Base-by-base conservation (phyloP, 1,140 invertebrate species). In the Atopsyche davidsoni region DNA sequence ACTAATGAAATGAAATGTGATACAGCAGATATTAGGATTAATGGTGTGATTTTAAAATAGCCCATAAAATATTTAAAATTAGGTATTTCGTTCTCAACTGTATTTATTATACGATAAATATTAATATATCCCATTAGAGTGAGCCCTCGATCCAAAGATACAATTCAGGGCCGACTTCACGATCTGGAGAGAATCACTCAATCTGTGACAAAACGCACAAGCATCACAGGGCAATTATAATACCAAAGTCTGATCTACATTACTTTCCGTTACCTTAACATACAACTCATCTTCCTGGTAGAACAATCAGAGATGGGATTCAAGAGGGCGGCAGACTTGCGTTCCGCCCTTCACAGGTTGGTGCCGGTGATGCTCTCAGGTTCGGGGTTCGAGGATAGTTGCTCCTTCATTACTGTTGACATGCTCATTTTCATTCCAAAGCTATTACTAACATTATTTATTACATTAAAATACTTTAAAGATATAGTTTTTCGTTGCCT, bases 401-500 rank as follows among this genome's bases (percentile, higher is more conserved):
- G 34, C 4, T 41, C 16, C 39, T 23, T 46, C 50, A 38, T 16
- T 10, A 13, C 35, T 46, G 45, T 46, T 35, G 43, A 39, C 41
- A 47, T 35, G 56, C 56, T 58, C 56, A 58, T 58, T 54, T 53
- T 54, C 51, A 58, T 58, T 58, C 56, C 56, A 58, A 58, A 58
- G 56, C 55, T 57, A 36, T 43, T 42, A 43, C 28, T 18, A 40
- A 46, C 25, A 51, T 57, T 50, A 53, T 53, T 53, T 53, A 51
- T 54, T 46, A 48, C 28, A 43, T 57, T 46, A 43, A 11, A 55
- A 55, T 55, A 56, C 34, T 57, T 57, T 50, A 56, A 48, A 28
- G 39, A 54, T 53, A 53, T 51, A 54, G 54, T 57, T 57, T 59
- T 59, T 47, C 34, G 51, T 59, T 57, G 51, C 54, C 55, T 54